Evolutionary conservation across 2,888 invertebrate species (phyloP), one percentile per base, ranked within the genome.

Genomic region (Ecliptopera silaceata): DNA sequence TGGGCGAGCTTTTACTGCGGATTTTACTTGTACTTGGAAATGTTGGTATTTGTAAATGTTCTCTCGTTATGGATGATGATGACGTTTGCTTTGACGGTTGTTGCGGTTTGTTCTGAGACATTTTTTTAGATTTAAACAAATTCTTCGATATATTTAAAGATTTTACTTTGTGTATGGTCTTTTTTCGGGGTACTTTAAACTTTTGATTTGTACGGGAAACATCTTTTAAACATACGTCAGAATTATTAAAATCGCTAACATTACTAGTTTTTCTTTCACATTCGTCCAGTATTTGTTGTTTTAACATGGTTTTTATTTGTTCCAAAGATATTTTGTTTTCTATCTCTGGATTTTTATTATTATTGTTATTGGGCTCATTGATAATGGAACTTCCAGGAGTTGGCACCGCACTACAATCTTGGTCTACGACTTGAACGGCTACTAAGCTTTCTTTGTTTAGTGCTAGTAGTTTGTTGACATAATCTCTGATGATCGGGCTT

Each of bases 331-430:
- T 82, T 67, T 80, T 83, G 43, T 74, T 77, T 20, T 74, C 67
- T 22, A 72, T 8, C 3, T 54, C 56, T n/a, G 67, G 26, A 60
- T 74, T 77, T 26, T 64, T 67, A 22, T 65, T 68, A 39, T 73
- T 66, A 11, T 77, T 59, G 69, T 91, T 91, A 31, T 71, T 74
- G 10, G 83, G 74, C 1, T 82, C 75, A 61, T 91, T 84, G 29
- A 92, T 79, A 48, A 92, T 79, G 0, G 92, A 92, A 65, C 90
- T 91, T 3, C 84, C 79, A 13, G 92, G 92, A 11, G 92, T 92
- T n/a, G 81, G 71, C 3, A 89, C 81, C 1, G 84, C 77, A 66
- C 92, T 92, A 59, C 91, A 90, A 50, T 90, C 86, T 72, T 88
- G 86, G 61, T 84, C 83, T 15, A 84, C 77, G 34, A 91, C 77